Evolutionary conservation across 2,113 vertebrate genomes (phyloP).

Genomic region (Bubalus kerabau): DNA sequence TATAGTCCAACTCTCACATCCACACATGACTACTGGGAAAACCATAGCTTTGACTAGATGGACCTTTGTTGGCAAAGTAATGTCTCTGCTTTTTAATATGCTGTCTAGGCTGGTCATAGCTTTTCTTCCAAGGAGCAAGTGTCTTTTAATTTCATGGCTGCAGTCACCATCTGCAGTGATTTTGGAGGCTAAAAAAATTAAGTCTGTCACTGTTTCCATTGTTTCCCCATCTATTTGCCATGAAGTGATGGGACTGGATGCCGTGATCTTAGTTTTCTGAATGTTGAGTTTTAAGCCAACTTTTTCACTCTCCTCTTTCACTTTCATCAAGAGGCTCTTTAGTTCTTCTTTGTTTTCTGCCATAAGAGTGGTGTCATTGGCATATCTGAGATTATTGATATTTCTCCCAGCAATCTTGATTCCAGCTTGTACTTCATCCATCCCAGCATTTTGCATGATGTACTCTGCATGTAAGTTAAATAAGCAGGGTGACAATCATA

Average conservation of each 20-base stretch:
- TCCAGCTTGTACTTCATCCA: not conserved
- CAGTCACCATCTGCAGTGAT: not conserved
- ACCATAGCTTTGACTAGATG: not conserved
- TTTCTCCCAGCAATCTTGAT: not conserved
- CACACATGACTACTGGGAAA: not conserved
- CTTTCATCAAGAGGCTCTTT: not conserved
- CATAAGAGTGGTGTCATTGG: not conserved
- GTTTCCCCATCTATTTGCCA: not conserved
- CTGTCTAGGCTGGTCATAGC: not conserved
- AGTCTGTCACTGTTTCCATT: not conserved
- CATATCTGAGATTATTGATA: not conserved
- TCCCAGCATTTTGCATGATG: accelerated
- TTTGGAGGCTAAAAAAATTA: not conserved
- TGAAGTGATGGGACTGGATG: not conserved
- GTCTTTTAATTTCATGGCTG: not conserved
- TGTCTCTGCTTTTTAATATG: not conserved
- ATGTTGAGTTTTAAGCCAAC: not conserved
- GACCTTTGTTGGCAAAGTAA: not conserved
- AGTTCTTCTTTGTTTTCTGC: not conserved
- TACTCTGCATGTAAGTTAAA: not conserved
- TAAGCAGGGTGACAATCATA: not conserved
- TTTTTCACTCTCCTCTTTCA: not conserved
- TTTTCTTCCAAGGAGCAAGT: not conserved
- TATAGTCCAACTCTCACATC: not conserved
- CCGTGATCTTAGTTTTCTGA: not conserved